Base-by-base conservation (phyloP, 92 coral and sea anemone genomes). In the Meandrina meandrites region DNA sequence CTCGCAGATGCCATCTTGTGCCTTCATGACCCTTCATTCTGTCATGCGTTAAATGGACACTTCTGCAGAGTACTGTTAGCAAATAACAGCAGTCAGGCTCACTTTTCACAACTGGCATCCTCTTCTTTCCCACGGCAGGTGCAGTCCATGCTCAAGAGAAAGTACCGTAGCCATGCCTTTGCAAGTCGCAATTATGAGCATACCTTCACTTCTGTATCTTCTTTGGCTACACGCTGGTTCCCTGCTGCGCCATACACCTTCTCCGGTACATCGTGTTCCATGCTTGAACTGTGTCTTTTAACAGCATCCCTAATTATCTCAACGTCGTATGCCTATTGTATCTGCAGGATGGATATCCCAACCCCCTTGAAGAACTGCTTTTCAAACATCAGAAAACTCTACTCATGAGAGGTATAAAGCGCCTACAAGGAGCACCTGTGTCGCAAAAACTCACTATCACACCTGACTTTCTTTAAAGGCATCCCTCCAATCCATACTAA, bases 291-390 rank as follows among this genome's bases (percentile, higher is more conserved):
- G n/a, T n/a, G n/a, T n/a, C n/a, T n/a, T n/a, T n/a, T n/a, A n/a
- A n/a, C n/a, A n/a, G n/a, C n/a, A n/a, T 89, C 32, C 83, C 87
- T 24, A 62, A 75, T 54, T 88, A 74, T 51, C 68, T 88, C 66
- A 88, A 88, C 50, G 83, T 88, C 30, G 81, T 81, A 7, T 81
- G 91, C 32, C 34, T 88, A 9, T 73, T 88, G 47, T 87, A 88
- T 78, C 81, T 87, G 17, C 86, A 87, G 75, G 58, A 64, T 54
- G 89, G 89, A 66, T 79, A 36, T 42, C 89, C 89, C 45, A 80
- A 71, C 73, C 90, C 90, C 24, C 90, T 87, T 31, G 90, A 86
- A 58, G 82, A 86, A 70, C 76, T 71, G 58, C 84, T 78, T 15
- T 66, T 86, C 58, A 86, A 86, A 60, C 79, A 71, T 64, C 89